These are phyloP conservation scores for Drosophila kuntzei DNA, from an alignment of 2,888 invertebrate species.

Conservation along the genomic window DNA sequence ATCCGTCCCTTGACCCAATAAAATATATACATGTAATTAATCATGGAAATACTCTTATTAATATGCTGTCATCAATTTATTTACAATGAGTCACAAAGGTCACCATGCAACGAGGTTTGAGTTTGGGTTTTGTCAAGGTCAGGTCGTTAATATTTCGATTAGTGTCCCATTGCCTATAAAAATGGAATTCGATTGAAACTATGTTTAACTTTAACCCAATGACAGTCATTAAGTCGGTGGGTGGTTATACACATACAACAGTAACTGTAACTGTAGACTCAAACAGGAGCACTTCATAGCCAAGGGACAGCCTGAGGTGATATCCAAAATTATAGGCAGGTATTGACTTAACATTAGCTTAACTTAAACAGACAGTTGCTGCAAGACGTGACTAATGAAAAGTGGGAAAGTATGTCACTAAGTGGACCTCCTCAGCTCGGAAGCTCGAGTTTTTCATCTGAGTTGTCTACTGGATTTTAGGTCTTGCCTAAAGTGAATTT, in stretches of 20 bases:
- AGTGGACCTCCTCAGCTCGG: conserved; percentile 16
- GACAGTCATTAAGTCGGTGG: conserved; percentile 18
- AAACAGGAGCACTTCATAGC: conserved; percentile 12
- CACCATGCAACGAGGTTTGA: conserved; percentile 10
- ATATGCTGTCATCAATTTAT: conserved; percentile 24
- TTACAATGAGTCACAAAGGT: conserved; percentile 37
- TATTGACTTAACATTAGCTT: conserved; percentile 21
- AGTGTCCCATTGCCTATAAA: conserved; percentile 18
- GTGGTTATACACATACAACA: not conserved
- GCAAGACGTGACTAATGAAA: conserved; percentile 34
- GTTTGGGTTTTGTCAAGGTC: conserved; percentile 35
- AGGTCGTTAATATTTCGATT: conserved; percentile 28
- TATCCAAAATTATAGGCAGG: conserved; percentile 16
- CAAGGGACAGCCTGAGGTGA: conserved; percentile 16
- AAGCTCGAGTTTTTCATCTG: conserved; percentile 12
- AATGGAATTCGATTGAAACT: not conserved
- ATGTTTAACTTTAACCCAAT: conserved; percentile 6
- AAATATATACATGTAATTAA: not conserved
- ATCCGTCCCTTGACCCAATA: not conserved
- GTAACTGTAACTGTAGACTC: not conserved
- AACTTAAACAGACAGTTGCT: conserved; percentile 9
- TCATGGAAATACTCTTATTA: conserved; percentile 13
- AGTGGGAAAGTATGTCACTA: conserved; percentile 41
- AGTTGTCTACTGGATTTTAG: conserved; percentile 19
- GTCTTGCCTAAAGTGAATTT: conserved; percentile 31